A percentile compares a stretch with the other conserved stretches of the same genome.
Evolutionary conservation across 2,113 vertebrate species (phyloP).

Genomic region (Martes martes): DNA sequence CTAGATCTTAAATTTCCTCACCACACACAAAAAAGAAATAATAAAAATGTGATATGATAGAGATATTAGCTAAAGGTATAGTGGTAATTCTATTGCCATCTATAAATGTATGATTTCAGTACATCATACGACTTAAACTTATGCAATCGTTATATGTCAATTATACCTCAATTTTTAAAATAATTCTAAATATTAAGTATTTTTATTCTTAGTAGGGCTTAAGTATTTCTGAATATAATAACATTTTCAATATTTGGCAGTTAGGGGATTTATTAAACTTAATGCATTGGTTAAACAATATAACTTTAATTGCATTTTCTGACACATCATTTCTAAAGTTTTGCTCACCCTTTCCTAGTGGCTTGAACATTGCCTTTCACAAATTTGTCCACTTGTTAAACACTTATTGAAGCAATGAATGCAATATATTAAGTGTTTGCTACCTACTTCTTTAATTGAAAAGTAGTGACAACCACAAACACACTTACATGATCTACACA

Average conservation of each 20-base stretch:
- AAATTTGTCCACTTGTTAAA: background rate
- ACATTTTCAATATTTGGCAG: background rate
- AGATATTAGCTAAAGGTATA: background rate
- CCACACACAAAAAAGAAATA: background rate
- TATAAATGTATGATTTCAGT: background rate
- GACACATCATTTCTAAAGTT: background rate
- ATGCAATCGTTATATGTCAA: background rate
- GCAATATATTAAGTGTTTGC: background rate
- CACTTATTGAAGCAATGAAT: background rate
- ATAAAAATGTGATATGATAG: background rate
- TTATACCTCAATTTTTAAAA: background rate
- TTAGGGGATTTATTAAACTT: background rate
- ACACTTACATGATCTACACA: background rate
- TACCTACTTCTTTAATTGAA: background rate
- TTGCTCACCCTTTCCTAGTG: background rate
- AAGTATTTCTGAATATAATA: background rate
- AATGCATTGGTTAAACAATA: background rate
- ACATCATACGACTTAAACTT: background rate
- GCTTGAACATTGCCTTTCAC: background rate
- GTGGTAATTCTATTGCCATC: background rate
- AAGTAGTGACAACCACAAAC: background rate
- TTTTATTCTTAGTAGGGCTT: background rate
- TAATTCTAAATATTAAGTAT: background rate
- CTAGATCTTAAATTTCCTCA: background rate
- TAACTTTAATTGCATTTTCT: background rate